Base-by-base conservation (phyloP, 1,140 invertebrate species). In the Araneus ventricosus region DNA sequence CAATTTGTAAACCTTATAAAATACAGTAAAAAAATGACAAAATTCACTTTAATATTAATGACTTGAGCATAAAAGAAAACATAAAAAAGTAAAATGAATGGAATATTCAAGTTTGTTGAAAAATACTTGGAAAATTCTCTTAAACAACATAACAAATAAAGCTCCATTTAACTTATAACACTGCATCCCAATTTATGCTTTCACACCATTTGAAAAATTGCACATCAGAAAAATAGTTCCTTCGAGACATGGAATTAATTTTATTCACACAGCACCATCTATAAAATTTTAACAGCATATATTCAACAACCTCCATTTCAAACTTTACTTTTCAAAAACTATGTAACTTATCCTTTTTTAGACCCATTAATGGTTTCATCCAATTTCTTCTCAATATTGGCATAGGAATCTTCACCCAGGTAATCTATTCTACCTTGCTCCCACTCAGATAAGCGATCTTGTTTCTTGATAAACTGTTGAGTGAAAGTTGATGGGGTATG, bases 371-470 rank as follows among this genome's bases (percentile, higher is more conserved):
- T 94, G 14, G 97, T 97, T 95, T 97, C 96, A 70, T 97, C 97
- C 90, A 99, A 98, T 95, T 98, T 98, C 94, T 97, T 97, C 97
- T 98, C 98, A 95, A 99, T 99, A 95, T 99, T 99, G 39, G 97
- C 98, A 95, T 99, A 99, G 20, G 98, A 97, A 95, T 99, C 99
- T 70, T 96, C 96, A 8, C 98, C 98, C 96, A 98, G 96, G 95
- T 99, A 99, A 95, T 99, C 99, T 80, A 99, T 98, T 94, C 98
- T 97, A 94, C 99, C 99, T 67, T 97, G 97, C 95, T 99, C 98
- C 99, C 99, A 99, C 80, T 97, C 97, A 95, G 98, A 97, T 94
- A 97, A 97, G 57, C 95, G 52, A 59, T 86, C 59, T n/a, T 67
- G 63, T 27, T 70, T 70, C 70, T 37, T 10, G 34, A 75, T 20